Evolutionary conservation across 2,888 invertebrate species (phyloP), one percentile per base, ranked within the genome.

Genomic region (Acanthopleura granulata): DNA sequence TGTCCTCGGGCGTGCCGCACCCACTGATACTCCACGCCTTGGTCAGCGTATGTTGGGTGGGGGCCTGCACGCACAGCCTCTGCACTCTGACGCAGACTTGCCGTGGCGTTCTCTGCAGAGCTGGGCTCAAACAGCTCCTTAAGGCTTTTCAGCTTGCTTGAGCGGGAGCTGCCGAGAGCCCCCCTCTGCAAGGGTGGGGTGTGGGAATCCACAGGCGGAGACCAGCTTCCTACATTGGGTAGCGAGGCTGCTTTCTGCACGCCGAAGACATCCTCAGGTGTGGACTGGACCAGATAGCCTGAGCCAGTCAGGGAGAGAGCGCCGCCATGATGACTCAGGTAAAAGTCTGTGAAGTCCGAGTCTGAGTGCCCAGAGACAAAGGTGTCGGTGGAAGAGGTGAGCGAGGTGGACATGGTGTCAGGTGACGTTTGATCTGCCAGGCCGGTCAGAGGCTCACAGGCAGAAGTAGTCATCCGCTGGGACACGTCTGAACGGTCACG

Each of bases 81-180:
- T 50, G 50, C 27, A 50, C 72, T 14, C 72, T 76, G 16, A 74
- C 75, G 73, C 75, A 80, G 75, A 30, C 77, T 81, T 40, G 79
- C 81, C 18, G 80, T 79, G 49, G 79, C 70, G 62, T 79, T 81
- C 18, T 79, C 78, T 71, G 77, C 81, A 11, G 82, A 80, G 22
- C 77, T 82, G 12, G 79, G 82, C 77, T 87, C 87, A 82, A 87
- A 86, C 66, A 83, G 78, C 76, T 86, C 85, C 78, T 84, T 81
- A 57, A 87, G 62, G 73, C 82, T 85, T 72, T 85, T 81, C 72
- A 87, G 79, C 74, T 86, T 87, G 72, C 82, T 80, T 9, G 85
- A 84, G 66, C 83, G 76, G 49, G 83, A 83, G 0, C 83, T 82
- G 69, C 83, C 79, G 62, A 84, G 80, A 27, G 85, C 85, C 25